phyloP scores from a whole-genome alignment of 2,888 invertebrate species.

The Cantharis rufa region DNA sequence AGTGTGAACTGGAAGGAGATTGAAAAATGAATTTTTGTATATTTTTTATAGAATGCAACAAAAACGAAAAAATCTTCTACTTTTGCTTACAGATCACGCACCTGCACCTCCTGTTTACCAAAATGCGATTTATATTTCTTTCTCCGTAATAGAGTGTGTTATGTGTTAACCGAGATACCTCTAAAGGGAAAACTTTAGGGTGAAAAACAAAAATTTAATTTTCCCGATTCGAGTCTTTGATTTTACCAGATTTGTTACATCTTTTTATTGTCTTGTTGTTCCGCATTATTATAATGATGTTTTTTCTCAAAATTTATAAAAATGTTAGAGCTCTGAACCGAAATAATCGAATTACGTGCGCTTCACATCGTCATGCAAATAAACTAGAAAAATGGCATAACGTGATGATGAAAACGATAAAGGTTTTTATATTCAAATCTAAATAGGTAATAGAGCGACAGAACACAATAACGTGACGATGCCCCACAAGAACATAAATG shows the following conservation, averaged over 20 bases:
- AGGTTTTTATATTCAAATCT: background rate
- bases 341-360: background rate
- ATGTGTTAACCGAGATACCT: background rate
- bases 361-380: background rate
- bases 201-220: background rate
- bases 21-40: slow-evolving; percentile 8
- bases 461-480: background rate
- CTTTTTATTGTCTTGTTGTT: background rate
- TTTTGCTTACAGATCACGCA: slow-evolving; percentile 21
- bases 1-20: slow-evolving; percentile 6
- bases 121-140: slow-evolving; percentile 14
- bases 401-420: background rate
- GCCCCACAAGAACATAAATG: background rate
- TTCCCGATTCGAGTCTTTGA: background rate
- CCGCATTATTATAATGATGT: background rate
- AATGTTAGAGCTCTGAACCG: background rate
- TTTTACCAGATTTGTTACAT: background rate
- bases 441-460: background rate
- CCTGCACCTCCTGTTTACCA: slow-evolving; percentile 5
- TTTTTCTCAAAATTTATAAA: background rate
- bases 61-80: background rate
- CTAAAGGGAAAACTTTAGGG: background rate
- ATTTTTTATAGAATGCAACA: slow-evolving; percentile 5
- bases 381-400: background rate
- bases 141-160: background rate